phyloP scores from a whole-genome alignment of 2,113 vertebrate genomes.

The Heptranchias perlo region DNA sequence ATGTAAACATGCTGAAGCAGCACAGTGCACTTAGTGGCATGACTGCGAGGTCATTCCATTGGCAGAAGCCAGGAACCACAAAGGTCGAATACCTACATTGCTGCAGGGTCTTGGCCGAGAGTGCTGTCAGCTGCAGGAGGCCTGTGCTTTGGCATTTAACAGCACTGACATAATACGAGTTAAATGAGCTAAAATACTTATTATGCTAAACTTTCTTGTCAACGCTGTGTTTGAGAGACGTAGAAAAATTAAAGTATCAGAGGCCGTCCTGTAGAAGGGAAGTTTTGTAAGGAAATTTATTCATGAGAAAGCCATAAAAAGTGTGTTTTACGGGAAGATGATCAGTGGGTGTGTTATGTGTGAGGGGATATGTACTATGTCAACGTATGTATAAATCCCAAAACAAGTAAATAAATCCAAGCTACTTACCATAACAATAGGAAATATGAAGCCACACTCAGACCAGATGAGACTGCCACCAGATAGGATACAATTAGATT shows the following conservation, averaged over 20 bases:
- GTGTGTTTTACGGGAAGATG: not conserved
- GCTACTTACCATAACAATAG: constrained; percentile 85
- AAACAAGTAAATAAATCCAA: not conserved
- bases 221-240: not conserved
- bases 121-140: no score
- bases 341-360: not conserved
- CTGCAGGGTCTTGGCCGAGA: no score
- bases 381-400: not conserved
- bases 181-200: not conserved
- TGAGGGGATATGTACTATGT: not conserved
- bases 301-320: not conserved
- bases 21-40: no score
- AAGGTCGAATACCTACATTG: no score
- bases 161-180: no score
- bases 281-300: not conserved
- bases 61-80: no score
- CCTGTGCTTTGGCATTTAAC: no score
- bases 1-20: no score
- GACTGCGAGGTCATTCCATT: no score
- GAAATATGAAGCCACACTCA: constrained; percentile 84
- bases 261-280: not conserved
- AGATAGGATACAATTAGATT: constrained; percentile 75
- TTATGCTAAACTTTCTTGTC: not conserved
- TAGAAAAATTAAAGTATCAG: not conserved
- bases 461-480: constrained; percentile 79